phyloP scores from a whole-genome alignment of 30 jellyfish, hydroid and myxozoan species.

The Haliclystus octoradiatus region DNA sequence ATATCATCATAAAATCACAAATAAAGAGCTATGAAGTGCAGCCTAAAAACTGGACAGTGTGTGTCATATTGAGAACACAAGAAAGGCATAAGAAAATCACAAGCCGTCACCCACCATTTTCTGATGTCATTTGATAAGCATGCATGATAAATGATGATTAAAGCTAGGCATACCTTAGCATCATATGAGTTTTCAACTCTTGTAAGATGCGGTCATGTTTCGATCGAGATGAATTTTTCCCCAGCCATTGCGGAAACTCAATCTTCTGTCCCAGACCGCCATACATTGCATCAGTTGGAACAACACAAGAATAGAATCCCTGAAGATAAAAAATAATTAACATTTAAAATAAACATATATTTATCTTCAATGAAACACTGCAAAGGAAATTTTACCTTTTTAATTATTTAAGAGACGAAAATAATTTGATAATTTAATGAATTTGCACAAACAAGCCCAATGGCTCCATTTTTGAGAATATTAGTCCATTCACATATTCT shows the following conservation, averaged over 20 bases:
- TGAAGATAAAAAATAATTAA: conserved; percentile 7
- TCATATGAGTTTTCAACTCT: conserved; percentile 75
- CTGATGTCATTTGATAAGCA: not conserved
- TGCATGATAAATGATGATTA: not conserved
- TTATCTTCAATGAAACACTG: too few species aligned
- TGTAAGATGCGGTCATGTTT: conserved; percentile 87
- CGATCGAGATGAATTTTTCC: conserved; percentile 70
- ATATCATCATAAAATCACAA: not conserved
- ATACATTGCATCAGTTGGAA: conserved; percentile 74
- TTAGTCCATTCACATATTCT: too few species aligned
- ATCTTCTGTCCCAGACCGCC: conserved; percentile 77
- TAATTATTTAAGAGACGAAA: too few species aligned
- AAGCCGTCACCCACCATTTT: not conserved
- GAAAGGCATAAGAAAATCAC: not conserved
- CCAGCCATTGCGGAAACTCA: conserved; percentile 97
- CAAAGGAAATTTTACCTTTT: too few species aligned
- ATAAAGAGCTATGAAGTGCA: not conserved
- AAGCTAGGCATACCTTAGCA: conserved; percentile 41
- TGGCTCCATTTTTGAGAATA: too few species aligned
- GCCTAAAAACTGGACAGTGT: too few species aligned
- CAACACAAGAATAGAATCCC: conserved; percentile 85
- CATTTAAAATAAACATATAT: not conserved
- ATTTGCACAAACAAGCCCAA: not conserved
- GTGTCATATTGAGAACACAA: too few species aligned
- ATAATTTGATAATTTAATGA: too few species aligned